phyloP scores from a whole-genome alignment of 2,888 invertebrate species.

The Folsomia candida region DNA sequence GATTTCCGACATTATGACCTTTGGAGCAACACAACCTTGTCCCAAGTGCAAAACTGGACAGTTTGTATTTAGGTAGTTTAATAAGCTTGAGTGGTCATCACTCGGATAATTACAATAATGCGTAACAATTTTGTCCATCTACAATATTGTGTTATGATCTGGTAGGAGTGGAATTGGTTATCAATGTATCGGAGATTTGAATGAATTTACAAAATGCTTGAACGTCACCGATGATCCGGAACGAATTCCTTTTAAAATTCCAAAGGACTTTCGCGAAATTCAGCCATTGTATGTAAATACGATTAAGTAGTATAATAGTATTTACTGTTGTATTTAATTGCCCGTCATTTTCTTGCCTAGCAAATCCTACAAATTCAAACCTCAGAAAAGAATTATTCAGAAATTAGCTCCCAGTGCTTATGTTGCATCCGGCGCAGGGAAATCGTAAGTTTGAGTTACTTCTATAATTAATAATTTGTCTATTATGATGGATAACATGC shows the following conservation, averaged over 20 bases:
- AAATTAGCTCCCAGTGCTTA: constrained; percentile 27
- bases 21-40: constrained; percentile 79
- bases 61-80: constrained; percentile 57
- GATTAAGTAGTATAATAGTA: constrained; percentile 8
- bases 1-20: constrained; percentile 80
- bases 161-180: constrained; percentile 69
- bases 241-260: constrained; percentile 68
- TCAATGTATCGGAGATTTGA: constrained; percentile 75
- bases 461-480: too few species aligned
- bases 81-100: too few species aligned
- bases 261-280: constrained; percentile 61
- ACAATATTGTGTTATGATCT: constrained; percentile 26
- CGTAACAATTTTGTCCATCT: constrained; percentile 28
- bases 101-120: neutral
- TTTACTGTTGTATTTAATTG: constrained; percentile 17
- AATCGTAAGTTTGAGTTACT: too few species aligned
- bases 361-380: constrained; percentile 54
- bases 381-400: constrained; percentile 36
- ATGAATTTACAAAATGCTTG: constrained; percentile 87
- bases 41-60: constrained; percentile 74
- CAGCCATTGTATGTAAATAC: constrained; percentile 59
- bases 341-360: too few species aligned
- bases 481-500: too few species aligned
- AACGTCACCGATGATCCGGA: constrained; percentile 70
- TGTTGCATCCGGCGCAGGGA: neutral